Evolutionary conservation across 2,797 vertebrate species (phyloP).

Genomic region (Muscicapa comitata): DNA sequence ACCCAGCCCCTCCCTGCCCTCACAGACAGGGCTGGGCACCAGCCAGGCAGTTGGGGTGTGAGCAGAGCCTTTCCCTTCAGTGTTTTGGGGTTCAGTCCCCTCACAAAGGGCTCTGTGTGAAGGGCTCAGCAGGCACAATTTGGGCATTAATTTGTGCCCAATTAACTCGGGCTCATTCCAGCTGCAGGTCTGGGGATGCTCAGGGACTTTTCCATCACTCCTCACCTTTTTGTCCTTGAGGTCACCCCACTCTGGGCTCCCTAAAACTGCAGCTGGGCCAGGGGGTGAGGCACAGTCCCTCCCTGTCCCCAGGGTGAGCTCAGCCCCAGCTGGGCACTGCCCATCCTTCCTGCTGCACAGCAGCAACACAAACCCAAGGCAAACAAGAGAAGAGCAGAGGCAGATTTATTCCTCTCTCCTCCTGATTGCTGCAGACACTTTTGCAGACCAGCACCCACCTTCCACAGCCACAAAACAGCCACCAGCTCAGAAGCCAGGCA

Average conservation of each 20-base stretch:
- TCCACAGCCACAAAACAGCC: not conserved
- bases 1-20: not conserved
- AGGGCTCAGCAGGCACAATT: not conserved
- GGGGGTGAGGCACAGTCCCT: not conserved
- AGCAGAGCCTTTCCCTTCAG: not conserved
- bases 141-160: not conserved
- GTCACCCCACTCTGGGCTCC: not conserved
- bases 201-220: not conserved
- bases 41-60: not conserved
- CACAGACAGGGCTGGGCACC: not conserved
- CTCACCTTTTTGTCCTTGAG: not conserved
- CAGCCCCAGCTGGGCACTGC: not conserved
- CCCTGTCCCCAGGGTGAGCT: not conserved
- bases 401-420: constrained; percentile 48
- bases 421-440: not conserved
- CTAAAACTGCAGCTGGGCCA: not conserved
- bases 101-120: not conserved
- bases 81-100: not conserved
- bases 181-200: not conserved
- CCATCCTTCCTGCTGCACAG: not conserved
- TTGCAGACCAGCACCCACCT: not conserved
- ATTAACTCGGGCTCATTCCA: not conserved
- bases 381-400: not conserved
- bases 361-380: not conserved
- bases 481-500: not conserved